These are phyloP conservation scores for Drosophila elegans DNA, from an alignment of 1,140 invertebrate species.

Conservation along the genomic window DNA sequence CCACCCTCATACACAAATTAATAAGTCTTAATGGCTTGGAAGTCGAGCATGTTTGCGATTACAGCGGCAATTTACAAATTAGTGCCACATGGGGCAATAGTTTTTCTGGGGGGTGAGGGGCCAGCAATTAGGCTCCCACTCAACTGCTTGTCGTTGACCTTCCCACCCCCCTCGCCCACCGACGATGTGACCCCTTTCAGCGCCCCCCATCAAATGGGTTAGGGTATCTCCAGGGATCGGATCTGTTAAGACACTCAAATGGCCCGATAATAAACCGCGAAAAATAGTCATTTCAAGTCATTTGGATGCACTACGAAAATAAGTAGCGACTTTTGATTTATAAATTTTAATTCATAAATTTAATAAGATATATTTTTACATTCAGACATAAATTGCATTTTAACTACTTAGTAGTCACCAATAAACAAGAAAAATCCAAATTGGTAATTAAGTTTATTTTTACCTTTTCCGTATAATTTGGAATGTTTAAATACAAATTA, in stretches of 20 bases:
- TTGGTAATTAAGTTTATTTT: too few species aligned
- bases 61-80: conserved; percentile 81
- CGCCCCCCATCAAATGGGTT: conserved; percentile 3
- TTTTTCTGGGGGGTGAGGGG: conserved; percentile 10
- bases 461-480: too few species aligned
- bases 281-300: conserved; percentile 4
- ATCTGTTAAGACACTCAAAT: conserved; percentile 17
- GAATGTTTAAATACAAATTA: too few species aligned
- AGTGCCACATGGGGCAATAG: conserved; percentile 77
- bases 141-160: conserved; percentile 44
- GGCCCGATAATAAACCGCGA: neutral
- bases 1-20: conserved; percentile 75
- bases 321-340: neutral
- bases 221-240: conserved; percentile 19
- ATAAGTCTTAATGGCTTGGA: conserved; percentile 64
- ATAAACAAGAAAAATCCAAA: too few species aligned
- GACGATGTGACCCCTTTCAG: conserved; percentile 48
- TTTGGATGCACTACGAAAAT: conserved; percentile 5
- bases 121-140: conserved; percentile 67
- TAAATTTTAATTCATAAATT: too few species aligned
- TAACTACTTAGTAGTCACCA: too few species aligned
- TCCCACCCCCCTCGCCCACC: neutral
- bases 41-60: conserved; percentile 68
- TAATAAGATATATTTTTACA: too few species aligned
- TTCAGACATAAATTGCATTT: too few species aligned